These are phyloP conservation scores for Phaedon cochleariae DNA, from an alignment of 2,888 invertebrate genomes.

Conservation along the genomic window DNA sequence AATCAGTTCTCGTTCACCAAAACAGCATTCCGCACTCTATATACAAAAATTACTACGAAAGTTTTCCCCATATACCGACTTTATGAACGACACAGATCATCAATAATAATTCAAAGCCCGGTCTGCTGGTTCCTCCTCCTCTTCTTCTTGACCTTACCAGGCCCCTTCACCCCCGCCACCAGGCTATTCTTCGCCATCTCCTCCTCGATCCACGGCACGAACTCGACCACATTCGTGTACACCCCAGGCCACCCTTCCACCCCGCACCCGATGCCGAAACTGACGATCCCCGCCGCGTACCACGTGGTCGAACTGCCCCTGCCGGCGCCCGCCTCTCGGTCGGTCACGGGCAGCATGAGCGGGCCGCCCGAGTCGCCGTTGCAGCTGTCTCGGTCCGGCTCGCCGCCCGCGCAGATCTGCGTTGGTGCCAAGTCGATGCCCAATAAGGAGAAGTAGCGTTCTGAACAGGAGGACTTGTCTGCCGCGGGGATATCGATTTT, in stretches of 20 bases:
- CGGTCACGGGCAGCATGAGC: slow-evolving; percentile 65
- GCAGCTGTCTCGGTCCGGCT: slow-evolving; percentile 74
- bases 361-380: slow-evolving; percentile 85
- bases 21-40: too few relatives aligned
- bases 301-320: slow-evolving; percentile 56
- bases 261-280: slow-evolving; percentile 67
- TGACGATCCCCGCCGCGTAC: slow-evolving; percentile 72
- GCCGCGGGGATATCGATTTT: slow-evolving; percentile 71
- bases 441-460: slow-evolving; percentile 62
- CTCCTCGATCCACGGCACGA: slow-evolving; percentile 69
- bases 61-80: too few relatives aligned
- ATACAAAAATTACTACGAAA: too few relatives aligned
- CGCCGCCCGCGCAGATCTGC: slow-evolving; percentile 80
- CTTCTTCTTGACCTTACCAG: slow-evolving; percentile 5
- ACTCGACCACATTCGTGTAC: slow-evolving; percentile 71
- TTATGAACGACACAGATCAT: too few relatives aligned
- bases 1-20: too few relatives aligned
- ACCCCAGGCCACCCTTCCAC: slow-evolving; percentile 75
- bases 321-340: neutral
- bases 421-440: slow-evolving; percentile 65
- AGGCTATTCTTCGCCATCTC: slow-evolving; percentile 35
- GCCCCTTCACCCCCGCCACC: slow-evolving; percentile 20
- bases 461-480: slow-evolving; percentile 64
- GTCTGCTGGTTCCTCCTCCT: too few relatives aligned
- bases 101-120: too few relatives aligned